Conservation (phyloP, 2,888 invertebrate genomes). For the Alloscopus bannaensis region DNA sequence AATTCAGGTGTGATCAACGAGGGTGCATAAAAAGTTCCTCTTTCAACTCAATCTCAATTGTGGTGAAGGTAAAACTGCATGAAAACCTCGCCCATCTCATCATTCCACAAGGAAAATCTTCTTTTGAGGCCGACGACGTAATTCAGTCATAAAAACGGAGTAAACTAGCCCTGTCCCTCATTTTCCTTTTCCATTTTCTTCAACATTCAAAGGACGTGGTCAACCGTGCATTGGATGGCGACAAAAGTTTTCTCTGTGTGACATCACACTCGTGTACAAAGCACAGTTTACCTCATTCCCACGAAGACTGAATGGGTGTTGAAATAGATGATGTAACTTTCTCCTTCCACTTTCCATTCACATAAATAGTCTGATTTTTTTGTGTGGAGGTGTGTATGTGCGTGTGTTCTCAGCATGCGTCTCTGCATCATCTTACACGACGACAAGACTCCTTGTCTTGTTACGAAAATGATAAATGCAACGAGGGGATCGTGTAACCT, state of each 20-base stretch:
- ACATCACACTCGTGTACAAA: not conserved
- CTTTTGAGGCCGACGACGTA: slow-evolving; percentile 20
- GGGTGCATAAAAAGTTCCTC: slow-evolving; percentile 37
- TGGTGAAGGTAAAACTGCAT: too few species aligned
- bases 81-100: too few species aligned
- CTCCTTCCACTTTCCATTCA: not conserved
- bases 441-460: slow-evolving; percentile 18
- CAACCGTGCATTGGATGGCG: slow-evolving; percentile 9
- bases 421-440: too few species aligned
- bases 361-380: not conserved
- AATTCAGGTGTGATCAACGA: slow-evolving; percentile 36
- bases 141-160: slow-evolving; percentile 56
- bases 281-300: not conserved
- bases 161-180: slow-evolving; percentile 32
- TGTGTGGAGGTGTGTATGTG: not conserved
- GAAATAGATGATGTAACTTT: not conserved
- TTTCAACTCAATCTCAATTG: too few species aligned
- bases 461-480: slow-evolving; percentile 53
- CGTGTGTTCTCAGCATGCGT: too few species aligned
- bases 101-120: too few species aligned
- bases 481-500: slow-evolving; percentile 33
- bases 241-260: not conserved
- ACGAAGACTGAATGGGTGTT: not conserved
- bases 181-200: slow-evolving; percentile 3
- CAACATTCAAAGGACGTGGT: slow-evolving; percentile 11